These are phyloP conservation scores for Ametastegia equiseti DNA, from an alignment of 2,888 invertebrate species.

Conservation along the genomic window DNA sequence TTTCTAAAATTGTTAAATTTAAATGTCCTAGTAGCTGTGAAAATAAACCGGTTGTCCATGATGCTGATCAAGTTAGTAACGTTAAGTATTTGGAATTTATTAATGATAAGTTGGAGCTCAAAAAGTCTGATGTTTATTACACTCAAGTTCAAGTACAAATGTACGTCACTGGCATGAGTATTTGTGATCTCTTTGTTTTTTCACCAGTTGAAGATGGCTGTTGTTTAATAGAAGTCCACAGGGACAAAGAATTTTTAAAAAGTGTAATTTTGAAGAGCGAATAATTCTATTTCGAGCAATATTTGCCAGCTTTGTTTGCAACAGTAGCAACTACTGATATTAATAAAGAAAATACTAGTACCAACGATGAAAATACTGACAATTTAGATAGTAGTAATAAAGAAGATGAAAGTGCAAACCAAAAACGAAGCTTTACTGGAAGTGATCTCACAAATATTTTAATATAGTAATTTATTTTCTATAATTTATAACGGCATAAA, in stretches of 20 bases:
- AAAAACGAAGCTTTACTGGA: no score
- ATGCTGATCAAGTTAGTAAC: not conserved
- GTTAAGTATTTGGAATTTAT: conserved; percentile 21
- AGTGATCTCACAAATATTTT: no score
- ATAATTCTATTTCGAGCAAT: conserved; percentile 50
- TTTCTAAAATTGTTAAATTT: conserved; percentile 33
- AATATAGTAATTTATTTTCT: no score
- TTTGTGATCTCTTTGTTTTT: conserved; percentile 49
- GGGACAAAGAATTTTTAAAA: conserved; percentile 49
- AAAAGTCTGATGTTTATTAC: conserved; percentile 48
- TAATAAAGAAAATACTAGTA: no score
- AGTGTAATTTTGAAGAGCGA: conserved; percentile 44
- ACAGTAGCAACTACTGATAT: no score
- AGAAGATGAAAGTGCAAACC: no score
- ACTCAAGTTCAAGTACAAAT: conserved; percentile 50
- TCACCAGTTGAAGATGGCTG: conserved; percentile 46
- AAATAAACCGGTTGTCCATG: conserved; percentile 48
- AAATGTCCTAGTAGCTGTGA: conserved; percentile 48
- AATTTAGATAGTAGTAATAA: no score
- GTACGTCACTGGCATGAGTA: conserved; percentile 42
- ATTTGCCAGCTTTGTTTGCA: not conserved
- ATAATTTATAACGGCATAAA: no score
- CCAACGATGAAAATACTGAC: no score
- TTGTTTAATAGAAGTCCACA: conserved; percentile 32
- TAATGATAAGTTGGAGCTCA: conserved; percentile 20